These are phyloP conservation scores for Huso huso DNA, from an alignment of 2,797 vertebrate species.

Conservation along the genomic window DNA sequence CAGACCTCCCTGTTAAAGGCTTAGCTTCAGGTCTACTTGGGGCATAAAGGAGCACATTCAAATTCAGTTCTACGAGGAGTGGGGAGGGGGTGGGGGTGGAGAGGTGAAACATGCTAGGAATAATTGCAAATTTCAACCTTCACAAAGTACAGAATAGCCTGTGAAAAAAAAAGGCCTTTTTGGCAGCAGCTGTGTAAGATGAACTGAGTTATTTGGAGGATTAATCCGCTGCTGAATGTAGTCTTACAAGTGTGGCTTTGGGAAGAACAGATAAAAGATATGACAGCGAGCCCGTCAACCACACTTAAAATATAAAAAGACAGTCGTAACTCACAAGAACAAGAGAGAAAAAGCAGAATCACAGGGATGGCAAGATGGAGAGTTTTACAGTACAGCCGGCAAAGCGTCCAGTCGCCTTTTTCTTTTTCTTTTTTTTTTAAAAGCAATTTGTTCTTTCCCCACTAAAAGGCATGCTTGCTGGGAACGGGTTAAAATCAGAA, in stretches of 20 bases:
- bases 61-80: conserved; percentile 9
- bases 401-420: background rate
- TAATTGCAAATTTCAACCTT: conserved; percentile 40
- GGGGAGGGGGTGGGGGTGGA: background rate
- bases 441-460: background rate
- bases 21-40: background rate
- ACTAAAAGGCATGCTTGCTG: background rate
- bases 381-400: conserved; percentile 15
- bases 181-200: conserved; percentile 67
- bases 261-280: conserved; percentile 60
- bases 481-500: conserved; percentile 36
- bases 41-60: conserved; percentile 17
- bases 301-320: conserved; percentile 18
- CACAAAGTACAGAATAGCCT: conserved; percentile 22
- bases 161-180: conserved; percentile 48
- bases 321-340: conserved; percentile 19
- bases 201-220: conserved; percentile 71
- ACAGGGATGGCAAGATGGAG: conserved; percentile 6
- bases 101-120: conserved; percentile 11
- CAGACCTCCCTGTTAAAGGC: conserved; percentile 12
- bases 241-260: conserved; percentile 69
- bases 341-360: background rate
- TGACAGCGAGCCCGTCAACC: conserved; percentile 24
- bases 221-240: conserved; percentile 79
- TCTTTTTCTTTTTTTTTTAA: background rate